Evolutionary conservation across 2,797 vertebrate species (phyloP), one percentile per base, ranked within the genome.

Genomic region (Anolis apletophallus): DNA sequence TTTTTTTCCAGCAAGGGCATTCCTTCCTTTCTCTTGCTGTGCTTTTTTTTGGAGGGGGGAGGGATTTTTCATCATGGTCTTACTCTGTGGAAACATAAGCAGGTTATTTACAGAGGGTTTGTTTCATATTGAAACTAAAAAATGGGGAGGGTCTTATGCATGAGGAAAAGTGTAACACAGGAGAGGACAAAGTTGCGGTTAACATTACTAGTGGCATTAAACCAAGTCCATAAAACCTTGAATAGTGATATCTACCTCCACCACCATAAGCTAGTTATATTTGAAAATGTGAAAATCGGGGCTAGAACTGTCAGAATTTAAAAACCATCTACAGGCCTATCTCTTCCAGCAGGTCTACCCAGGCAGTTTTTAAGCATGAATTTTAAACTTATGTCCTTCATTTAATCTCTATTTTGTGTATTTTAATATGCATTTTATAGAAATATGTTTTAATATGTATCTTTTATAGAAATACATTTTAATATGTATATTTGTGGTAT

Each of bases 41-140:
- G 16, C 46, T 87, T 83, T 83, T n/a, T n/a, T n/a, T n/a, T n/a
- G n/a, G n/a, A n/a, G n/a, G n/a, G 32, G 13, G 46, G 32, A 64
- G 7, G 10, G 55, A 40, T 12, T 46, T 83, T 83, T 16, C 19
- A 54, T 29, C 59, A 21, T 16, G 61, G 64, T 29, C 54, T 36
- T 75, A 9, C 34, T 11, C 40, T 34, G 19, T 5, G 23, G 50
- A 32, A 26, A 14, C 40, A 67, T 34, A 29, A 61, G 26, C 29
- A 82, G n/a, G 19, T n/a, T 55, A 26, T n/a, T 29, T 19, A n/a
- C 26, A 69, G 8, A 16, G 50, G 3, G 17, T 78, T 85, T 40
- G 26, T 36, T 36, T 26, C 32, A 16, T 68, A 54, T 16, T 36
- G 61, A 36, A 68, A 29, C 2, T 83, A 29, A 21, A 5, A 57